Base-by-base conservation (phyloP, 2,113 vertebrate species). In the Smithornis capensis region DNA sequence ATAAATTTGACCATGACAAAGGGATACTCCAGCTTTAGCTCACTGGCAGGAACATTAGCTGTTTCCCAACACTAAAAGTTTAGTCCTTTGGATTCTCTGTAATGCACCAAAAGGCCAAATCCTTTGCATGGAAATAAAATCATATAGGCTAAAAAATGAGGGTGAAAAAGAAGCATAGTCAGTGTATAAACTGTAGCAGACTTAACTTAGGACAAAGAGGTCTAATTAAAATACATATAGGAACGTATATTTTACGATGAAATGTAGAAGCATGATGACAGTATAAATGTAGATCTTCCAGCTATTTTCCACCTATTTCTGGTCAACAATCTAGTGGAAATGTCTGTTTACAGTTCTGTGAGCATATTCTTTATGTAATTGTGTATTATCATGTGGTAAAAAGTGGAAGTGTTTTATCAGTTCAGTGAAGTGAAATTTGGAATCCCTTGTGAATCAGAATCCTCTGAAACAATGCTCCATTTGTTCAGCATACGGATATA, bases 1-100 rank as follows among this genome's bases (percentile, higher is more conserved):
- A 97, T 98, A 98, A 98, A 98, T 98, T 97, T 98, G 97, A 94
- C 96, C 89, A 91, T 95, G 97, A 97, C 97, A 98, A 98, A 98
- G 95, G 97, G 94, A 97, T 98, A 97, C 95, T 98, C 95, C 96
- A 47, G 90, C 91, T 97, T 98, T 97, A 97, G 95, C 92, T 97
- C 90, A 69, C 95, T 98, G 97, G 96, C 96, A 98, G 92, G 93
- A 97, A 91, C 11, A 25, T 96, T 97, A 95, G 95, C 89, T 97
- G 69, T 96, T 98, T 98, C 96, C 93, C 91, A 97, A 79, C 37
- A 87, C 37, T 94, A 85, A 96, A 97, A 97, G 79, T 56, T 96
- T 97, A 96, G 94, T 87, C 90, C 52, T 94, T 91, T 95, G 84
- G 91, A 96, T 93, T 94, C 83, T 95, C 94, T 93, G 71, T 94